Conservation (phyloP, 2,113 vertebrate species). For the Zootoca vivipara region DNA sequence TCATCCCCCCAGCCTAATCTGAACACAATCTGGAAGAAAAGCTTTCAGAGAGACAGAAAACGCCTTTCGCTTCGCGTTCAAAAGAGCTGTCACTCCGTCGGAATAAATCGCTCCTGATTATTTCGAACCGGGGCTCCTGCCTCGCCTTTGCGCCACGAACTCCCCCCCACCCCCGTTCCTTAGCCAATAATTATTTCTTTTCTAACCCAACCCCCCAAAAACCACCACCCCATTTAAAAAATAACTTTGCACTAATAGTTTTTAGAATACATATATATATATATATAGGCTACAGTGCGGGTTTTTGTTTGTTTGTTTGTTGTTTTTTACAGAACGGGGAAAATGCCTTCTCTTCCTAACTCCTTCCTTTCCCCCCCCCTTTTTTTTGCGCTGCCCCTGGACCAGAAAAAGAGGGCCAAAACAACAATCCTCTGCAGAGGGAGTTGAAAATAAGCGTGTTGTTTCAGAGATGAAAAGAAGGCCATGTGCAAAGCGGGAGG, state of each 20-base stretch:
- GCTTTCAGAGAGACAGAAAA: slow-evolving; percentile 85
- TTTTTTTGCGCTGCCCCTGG: background rate
- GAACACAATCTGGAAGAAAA: slow-evolving; percentile 86
- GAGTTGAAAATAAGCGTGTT: slow-evolving; percentile 55
- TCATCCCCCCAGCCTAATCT: slow-evolving; percentile 85
- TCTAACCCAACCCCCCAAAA: background rate
- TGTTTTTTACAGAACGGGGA: no score
- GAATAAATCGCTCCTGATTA: slow-evolving; percentile 81
- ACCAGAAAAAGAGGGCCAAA: background rate
- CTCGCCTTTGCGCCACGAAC: slow-evolving; percentile 58
- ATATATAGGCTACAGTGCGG: background rate
- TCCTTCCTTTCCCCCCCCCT: no score
- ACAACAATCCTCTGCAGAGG: slow-evolving; percentile 27
- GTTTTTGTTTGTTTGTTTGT: no score
- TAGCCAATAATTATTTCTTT: slow-evolving; percentile 3
- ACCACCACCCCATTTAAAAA: background rate
- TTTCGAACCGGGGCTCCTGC: slow-evolving; percentile 68
- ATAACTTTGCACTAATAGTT: background rate
- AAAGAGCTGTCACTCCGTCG: slow-evolving; percentile 85
- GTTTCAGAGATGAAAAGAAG: slow-evolving; percentile 5
- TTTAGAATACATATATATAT: no score
- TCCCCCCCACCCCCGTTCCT: slow-evolving; percentile 17
- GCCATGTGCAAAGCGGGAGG: slow-evolving; percentile 31
- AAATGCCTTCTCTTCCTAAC: background rate
- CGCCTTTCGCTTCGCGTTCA: slow-evolving; percentile 83